These are phyloP conservation scores for Hybos culiciformis DNA, from an alignment of 2,888 invertebrate species.

Conservation along the genomic window DNA sequence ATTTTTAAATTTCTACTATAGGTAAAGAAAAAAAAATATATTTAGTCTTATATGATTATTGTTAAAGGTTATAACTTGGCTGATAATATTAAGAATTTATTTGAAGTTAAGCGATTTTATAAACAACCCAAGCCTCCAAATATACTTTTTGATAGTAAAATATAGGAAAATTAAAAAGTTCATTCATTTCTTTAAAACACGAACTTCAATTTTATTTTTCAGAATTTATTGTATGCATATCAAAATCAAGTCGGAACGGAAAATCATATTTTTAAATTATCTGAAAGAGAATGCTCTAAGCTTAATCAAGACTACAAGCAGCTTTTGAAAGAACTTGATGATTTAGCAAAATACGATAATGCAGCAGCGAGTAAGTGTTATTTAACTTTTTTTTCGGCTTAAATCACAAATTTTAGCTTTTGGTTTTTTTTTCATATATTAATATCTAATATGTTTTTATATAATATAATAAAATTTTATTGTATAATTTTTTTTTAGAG, in stretches of 20 bases:
- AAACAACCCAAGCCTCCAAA: too few relatives aligned
- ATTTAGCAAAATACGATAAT: conserved; percentile 21
- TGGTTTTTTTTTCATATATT: background rate
- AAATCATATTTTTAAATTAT: conserved; percentile 37
- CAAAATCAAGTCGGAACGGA: conserved; percentile 56
- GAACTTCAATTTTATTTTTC: conserved; percentile 4
- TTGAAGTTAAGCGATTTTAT: too few relatives aligned
- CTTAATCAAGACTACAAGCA: conserved; percentile 24
- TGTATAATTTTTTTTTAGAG: conserved; percentile 21
- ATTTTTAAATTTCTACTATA: background rate
- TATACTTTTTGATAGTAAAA: too few relatives aligned
- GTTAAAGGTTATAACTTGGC: too few relatives aligned
- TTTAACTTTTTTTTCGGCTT: background rate
- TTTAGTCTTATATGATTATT: background rate
- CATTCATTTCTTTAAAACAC: background rate
- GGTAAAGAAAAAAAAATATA: conserved; percentile 14
- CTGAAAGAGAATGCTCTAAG: conserved; percentile 32
- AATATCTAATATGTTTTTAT: background rate
- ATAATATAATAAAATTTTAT: background rate
- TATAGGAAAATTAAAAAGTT: background rate
- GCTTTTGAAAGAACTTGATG: conserved; percentile 22
- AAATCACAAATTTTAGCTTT: background rate
- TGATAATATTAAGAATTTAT: too few relatives aligned
- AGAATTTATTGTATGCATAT: conserved; percentile 51
- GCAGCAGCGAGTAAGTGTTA: conserved; percentile 24